Conservation (phyloP, 2,113 vertebrate genomes). For the Boleophthalmus pectinirostris region DNA sequence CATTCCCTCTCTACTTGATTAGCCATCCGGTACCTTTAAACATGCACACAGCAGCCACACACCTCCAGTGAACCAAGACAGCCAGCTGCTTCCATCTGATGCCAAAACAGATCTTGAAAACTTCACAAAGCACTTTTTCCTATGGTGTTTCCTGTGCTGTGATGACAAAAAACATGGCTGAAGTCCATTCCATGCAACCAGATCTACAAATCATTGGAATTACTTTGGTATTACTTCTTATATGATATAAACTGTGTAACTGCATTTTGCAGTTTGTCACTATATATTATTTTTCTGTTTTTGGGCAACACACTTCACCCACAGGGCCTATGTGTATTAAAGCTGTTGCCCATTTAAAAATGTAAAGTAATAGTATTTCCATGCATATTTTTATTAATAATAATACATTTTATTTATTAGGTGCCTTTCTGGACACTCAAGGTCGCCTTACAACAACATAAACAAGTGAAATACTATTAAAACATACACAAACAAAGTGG, state of each 20-base stretch:
- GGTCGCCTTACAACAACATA: no score
- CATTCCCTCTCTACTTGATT: slow-evolving; percentile 35
- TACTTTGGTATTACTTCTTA: not conserved
- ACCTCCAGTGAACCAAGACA: slow-evolving; percentile 20
- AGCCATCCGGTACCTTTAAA: slow-evolving; percentile 29
- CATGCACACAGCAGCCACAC: slow-evolving; percentile 23
- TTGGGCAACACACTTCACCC: no score
- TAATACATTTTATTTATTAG: no score
- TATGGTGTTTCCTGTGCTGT: not conserved
- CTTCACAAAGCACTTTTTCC: not conserved
- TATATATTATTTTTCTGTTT: no score
- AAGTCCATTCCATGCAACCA: not conserved
- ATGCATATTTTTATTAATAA: no score
- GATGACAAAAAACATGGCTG: not conserved
- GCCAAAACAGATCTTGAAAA: not conserved
- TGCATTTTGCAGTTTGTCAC: no score
- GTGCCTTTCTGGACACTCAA: no score
- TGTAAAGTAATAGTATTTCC: no score
- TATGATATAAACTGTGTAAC: not conserved
- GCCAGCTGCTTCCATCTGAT: not conserved
- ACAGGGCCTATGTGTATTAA: no score
- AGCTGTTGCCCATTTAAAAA: no score
- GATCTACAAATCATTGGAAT: not conserved
- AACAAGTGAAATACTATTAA: no score
- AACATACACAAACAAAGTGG: no score